These are phyloP conservation scores for Panulirus ornatus DNA, from an alignment of 1,140 invertebrate genomes.

Conservation along the genomic window DNA sequence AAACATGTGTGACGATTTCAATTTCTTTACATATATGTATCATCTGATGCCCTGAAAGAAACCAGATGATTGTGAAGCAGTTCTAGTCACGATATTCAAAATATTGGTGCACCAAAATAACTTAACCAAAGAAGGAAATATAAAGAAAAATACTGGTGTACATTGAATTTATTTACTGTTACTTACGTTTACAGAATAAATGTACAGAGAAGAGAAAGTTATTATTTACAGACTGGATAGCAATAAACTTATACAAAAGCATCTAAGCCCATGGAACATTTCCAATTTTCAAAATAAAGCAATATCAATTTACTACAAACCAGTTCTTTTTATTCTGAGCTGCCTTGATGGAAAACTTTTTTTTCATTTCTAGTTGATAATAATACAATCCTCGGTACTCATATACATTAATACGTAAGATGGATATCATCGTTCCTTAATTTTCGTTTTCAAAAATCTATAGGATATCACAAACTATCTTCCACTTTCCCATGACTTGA, in stretches of 20 bases:
- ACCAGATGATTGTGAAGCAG: not conserved
- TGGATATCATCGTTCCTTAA: not conserved
- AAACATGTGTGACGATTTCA: not conserved
- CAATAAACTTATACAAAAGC: conserved; percentile 66
- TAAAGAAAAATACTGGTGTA: conserved; percentile 57
- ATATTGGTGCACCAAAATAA: not conserved
- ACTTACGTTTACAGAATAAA: conserved; percentile 71
- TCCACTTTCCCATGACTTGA: conserved; percentile 1
- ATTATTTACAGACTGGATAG: conserved; percentile 65
- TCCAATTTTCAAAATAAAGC: conserved; percentile 43
- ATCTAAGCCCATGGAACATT: conserved; percentile 50
- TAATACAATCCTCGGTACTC: not conserved
- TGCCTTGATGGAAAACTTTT: conserved; percentile 51
- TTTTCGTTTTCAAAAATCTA: not conserved
- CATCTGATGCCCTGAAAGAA: not conserved
- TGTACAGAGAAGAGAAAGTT: conserved; percentile 65
- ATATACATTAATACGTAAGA: not conserved
- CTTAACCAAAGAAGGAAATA: conserved; percentile 27
- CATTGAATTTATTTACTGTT: conserved; percentile 68
- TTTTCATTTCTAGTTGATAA: not conserved
- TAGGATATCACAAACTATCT: not conserved
- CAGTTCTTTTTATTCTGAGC: conserved; percentile 47
- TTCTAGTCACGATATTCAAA: not conserved
- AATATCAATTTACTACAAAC: conserved; percentile 28
- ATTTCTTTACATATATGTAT: too few species aligned